Conservation (phyloP, 2,113 vertebrate species). For the Eolophus roseicapilla region DNA sequence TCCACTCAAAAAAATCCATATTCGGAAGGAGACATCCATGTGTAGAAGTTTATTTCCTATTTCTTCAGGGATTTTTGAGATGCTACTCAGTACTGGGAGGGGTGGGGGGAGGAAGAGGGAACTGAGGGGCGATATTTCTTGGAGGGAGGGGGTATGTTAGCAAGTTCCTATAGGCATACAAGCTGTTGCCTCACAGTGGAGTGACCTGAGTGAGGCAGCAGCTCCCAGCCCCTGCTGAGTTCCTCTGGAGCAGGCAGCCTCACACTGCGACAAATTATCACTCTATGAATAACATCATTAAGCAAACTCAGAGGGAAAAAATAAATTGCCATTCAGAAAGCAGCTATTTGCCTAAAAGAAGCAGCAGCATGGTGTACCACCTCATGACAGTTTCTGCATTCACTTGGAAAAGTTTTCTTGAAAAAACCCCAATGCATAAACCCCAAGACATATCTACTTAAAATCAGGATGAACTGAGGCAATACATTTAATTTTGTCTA, state of each 20-base stretch:
- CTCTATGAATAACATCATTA: slow-evolving; percentile 51
- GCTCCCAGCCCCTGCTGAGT: neutral
- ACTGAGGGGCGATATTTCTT: neutral
- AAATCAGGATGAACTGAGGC: neutral
- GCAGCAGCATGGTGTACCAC: neutral
- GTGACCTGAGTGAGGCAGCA: slow-evolving; percentile 12
- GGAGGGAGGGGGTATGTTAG: neutral
- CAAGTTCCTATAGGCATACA: neutral
- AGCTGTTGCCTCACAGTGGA: slow-evolving; percentile 26
- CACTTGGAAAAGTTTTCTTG: neutral
- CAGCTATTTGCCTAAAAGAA: slow-evolving; percentile 17
- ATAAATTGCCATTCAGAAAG: slow-evolving; percentile 32
- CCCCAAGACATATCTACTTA: neutral
- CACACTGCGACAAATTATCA: slow-evolving; percentile 39
- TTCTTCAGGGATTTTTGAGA: neutral
- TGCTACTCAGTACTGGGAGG: neutral
- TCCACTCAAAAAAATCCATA: neutral
- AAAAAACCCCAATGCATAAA: neutral
- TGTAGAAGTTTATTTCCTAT: neutral
- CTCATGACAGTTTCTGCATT: neutral
- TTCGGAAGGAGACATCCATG: neutral
- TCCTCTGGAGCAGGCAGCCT: neutral
- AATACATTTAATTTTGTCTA: slow-evolving; percentile 10
- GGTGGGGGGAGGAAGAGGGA: neutral
- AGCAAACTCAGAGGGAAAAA: slow-evolving; percentile 27